Evolutionary conservation across 2,113 vertebrate genomes (phyloP).

Genomic region (Stictonetta naevosa): DNA sequence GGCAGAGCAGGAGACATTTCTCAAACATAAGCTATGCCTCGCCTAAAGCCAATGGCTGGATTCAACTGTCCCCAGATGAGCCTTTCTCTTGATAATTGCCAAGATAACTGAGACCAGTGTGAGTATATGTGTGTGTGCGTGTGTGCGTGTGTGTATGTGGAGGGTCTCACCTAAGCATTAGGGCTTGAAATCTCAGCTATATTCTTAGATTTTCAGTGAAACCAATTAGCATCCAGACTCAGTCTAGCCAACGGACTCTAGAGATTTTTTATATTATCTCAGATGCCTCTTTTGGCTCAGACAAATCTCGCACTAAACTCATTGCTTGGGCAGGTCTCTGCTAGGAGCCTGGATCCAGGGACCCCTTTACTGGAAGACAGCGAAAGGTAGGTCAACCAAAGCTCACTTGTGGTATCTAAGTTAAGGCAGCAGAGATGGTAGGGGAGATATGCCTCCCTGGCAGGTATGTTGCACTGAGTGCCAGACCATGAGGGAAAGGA

Average conservation of each 20-base stretch:
- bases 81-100: not conserved
- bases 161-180: not conserved
- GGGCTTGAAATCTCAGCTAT: not conserved
- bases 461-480: not conserved
- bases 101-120: not conserved
- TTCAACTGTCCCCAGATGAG: not conserved
- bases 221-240: not conserved
- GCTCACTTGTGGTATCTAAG: not conserved
- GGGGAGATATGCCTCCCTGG: not conserved
- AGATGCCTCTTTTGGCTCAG: not conserved
- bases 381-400: not conserved
- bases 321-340: not conserved
- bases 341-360: not conserved
- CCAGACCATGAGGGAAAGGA: not conserved
- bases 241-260: not conserved
- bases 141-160: too few species aligned
- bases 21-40: not conserved
- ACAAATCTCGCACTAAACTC: not conserved
- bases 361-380: not conserved
- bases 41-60: not conserved
- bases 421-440: not conserved
- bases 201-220: not conserved
- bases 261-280: not conserved
- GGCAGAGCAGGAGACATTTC: not conserved
- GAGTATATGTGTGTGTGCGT: accelerated